Conservation (phyloP, 2,113 vertebrate species). For the Syngnathus scovelli region DNA sequence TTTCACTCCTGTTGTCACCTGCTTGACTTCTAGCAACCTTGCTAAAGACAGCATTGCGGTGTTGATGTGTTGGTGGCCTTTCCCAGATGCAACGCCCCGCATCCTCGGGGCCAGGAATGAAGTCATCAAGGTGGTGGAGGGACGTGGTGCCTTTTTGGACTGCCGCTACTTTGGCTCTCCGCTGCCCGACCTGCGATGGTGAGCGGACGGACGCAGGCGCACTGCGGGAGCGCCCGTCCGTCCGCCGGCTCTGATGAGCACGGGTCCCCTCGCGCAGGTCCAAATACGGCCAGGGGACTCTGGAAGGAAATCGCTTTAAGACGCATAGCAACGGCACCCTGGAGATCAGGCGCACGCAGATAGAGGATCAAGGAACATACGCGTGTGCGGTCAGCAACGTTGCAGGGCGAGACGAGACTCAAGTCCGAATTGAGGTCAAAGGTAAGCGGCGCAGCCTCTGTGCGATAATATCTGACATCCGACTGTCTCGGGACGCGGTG, state of each 20-base stretch:
- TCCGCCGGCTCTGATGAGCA: neutral
- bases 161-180: constrained; percentile 94
- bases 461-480: neutral
- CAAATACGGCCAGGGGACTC: constrained; percentile 86
- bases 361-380: constrained; percentile 90
- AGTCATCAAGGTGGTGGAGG: constrained; percentile 81
- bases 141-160: constrained; percentile 77
- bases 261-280: constrained; percentile 74
- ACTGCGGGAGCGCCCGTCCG: neutral
- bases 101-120: constrained; percentile 80
- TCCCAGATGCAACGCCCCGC: constrained; percentile 79
- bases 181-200: constrained; percentile 89
- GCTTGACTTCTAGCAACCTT: too few species aligned
- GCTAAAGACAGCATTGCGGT: too few species aligned
- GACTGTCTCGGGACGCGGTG: too few species aligned
- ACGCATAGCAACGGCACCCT: constrained; percentile 85
- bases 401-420: constrained; percentile 85
- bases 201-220: constrained; percentile 41
- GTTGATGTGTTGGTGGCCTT: neutral
- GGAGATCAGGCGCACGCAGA: constrained; percentile 79
- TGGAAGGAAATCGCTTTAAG: constrained; percentile 86
- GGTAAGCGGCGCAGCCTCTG: constrained; percentile 61
- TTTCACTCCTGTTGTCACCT: too few species aligned
- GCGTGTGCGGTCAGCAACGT: constrained; percentile 88
- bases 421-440: constrained; percentile 92